Percentiles rank a stretch among this genome's conserved stretches.
These are phyloP conservation scores for Odontocerum albicorne DNA, from an alignment of 2,888 invertebrate genomes.

Conservation along the genomic window DNA sequence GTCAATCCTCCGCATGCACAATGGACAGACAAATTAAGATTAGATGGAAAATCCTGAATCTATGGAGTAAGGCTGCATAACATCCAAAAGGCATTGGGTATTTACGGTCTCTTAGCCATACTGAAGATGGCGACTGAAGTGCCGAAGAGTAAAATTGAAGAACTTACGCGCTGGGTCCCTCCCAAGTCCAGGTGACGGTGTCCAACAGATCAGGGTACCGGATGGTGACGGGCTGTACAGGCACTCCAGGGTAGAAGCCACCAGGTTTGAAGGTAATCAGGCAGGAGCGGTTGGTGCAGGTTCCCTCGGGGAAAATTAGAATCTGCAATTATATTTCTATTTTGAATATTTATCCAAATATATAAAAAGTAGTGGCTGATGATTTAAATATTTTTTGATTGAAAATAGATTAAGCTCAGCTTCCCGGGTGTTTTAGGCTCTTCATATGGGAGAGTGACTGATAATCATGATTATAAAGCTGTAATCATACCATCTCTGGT, in stretches of 20 bases:
- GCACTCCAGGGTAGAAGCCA: slow-evolving; percentile 94
- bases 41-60: too few relatives aligned
- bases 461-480: too few relatives aligned
- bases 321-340: slow-evolving; percentile 69
- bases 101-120: background rate
- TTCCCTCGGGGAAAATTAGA: slow-evolving; percentile 94
- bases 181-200: slow-evolving; percentile 94
- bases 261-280: slow-evolving; percentile 89
- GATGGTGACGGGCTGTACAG: slow-evolving; percentile 92
- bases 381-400: too few relatives aligned
- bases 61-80: background rate
- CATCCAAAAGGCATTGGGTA: background rate
- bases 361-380: too few relatives aligned
- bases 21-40: too few relatives aligned
- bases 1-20: too few relatives aligned
- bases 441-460: too few relatives aligned
- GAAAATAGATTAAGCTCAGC: too few relatives aligned
- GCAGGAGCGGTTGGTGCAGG: slow-evolving; percentile 92
- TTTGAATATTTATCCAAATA: too few relatives aligned
- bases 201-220: slow-evolving; percentile 88
- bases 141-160: too few relatives aligned
- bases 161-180: slow-evolving; percentile 91
- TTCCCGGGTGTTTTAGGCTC: too few relatives aligned
- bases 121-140: background rate
- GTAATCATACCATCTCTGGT: too few relatives aligned